Evolutionary conservation across 2,888 invertebrate species (phyloP).

Genomic region (Heterodera filipjevi): DNA sequence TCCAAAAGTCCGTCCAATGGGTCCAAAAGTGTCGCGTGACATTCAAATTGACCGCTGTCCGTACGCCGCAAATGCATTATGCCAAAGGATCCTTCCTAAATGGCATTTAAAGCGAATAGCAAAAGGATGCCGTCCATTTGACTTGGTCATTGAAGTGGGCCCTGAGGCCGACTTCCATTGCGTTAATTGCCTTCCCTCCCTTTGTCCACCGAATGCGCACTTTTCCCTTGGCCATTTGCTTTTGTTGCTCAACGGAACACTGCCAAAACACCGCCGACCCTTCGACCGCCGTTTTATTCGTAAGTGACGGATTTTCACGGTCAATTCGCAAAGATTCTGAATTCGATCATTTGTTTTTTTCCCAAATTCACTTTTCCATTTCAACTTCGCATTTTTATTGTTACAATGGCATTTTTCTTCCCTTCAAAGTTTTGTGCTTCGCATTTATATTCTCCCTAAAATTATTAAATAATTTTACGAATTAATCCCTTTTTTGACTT

Average conservation of each 20-base stretch:
- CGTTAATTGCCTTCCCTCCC: constrained; percentile 51
- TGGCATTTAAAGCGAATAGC: constrained; percentile 19
- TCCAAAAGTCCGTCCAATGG: constrained; percentile 24
- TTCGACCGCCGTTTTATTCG: constrained; percentile 58
- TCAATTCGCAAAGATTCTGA: neutral
- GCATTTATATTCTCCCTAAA: constrained; percentile 56
- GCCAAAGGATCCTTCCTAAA: constrained; percentile 59
- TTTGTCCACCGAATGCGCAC: constrained; percentile 49
- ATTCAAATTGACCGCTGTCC: constrained; percentile 59
- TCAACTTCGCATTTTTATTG: neutral
- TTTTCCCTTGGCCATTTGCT: constrained; percentile 49
- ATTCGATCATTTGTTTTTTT: neutral
- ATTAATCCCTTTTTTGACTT: constrained; percentile 15
- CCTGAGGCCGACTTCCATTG: constrained; percentile 53
- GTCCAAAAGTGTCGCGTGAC: constrained; percentile 46
- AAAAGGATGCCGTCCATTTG: neutral
- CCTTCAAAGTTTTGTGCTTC: constrained; percentile 58
- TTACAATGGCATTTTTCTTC: constrained; percentile 38
- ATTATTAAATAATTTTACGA: neutral
- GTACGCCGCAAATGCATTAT: constrained; percentile 52
- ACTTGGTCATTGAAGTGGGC: constrained; percentile 50
- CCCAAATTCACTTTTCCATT: neutral
- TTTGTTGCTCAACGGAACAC: constrained; percentile 55
- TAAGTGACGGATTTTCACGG: constrained; percentile 31
- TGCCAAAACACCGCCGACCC: constrained; percentile 60